Evolutionary conservation across 2,888 invertebrate genomes (phyloP), one percentile per base, ranked within the genome.

Genomic region (Sphaeridia pumilis): DNA sequence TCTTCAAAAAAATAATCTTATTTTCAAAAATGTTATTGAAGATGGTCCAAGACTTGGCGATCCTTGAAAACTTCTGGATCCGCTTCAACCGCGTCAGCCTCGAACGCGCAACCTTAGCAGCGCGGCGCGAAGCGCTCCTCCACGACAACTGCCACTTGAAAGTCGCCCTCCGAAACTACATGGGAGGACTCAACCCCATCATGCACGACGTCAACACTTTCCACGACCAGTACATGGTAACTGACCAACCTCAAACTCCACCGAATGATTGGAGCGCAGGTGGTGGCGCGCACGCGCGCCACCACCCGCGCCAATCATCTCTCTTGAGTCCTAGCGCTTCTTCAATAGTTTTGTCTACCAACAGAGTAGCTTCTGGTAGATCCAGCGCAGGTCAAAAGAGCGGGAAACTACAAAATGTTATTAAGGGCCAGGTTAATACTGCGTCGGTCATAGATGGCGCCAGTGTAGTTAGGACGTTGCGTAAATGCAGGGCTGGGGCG

Each of bases 11-110:
- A 42, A 42, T 14, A 5, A 28, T 46, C 5, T n/a, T 45, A 45
- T 12, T 27, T 28, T 31, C 12, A 24, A 4, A 10, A 43, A 43
- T 25, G 2, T 7, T n/a, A n/a, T n/a, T n/a, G n/a, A n/a, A 63
- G 61, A 45, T 59, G 14, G 55, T 64, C 7, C n/a, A 54, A 27
- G 59, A 62, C 22, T 61, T 55, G 46, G 52, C 60, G 26, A 42
- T 62, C n/a, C 43, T 64, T 55, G 62, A 64, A 48, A 51, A 55
- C 31, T 64, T 64, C 41, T 64, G 64, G 64, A 57, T 56, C 10
- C 58, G 64, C 3, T 52, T 58, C 38, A 64, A 64, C 35, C 56
- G 60, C 4, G 61, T 58, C 1, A 54, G 48, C 14, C 36, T 64
- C 38, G 64, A 62, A 28, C 52, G 55, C 21, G 50, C 56, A 4